These are phyloP conservation scores for Drosophila nannoptera DNA, from an alignment of 1,140 invertebrate species.

Conservation along the genomic window DNA sequence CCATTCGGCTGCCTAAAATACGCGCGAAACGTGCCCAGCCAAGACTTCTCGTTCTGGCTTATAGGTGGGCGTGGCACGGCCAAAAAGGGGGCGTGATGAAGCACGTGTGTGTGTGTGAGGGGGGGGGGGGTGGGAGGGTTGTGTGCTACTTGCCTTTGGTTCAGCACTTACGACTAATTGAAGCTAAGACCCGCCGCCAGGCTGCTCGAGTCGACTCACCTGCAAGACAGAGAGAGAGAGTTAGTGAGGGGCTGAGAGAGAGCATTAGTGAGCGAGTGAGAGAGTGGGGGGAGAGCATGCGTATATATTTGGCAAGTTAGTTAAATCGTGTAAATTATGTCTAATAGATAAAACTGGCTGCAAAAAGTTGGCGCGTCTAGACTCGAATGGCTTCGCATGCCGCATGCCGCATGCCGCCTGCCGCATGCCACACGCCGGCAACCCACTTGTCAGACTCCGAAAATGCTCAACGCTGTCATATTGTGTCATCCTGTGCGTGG, in stretches of 20 bases:
- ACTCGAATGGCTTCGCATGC: conserved; percentile 19
- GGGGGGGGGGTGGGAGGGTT: background rate
- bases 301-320: conserved; percentile 47
- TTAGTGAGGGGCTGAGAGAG: conserved; percentile 16
- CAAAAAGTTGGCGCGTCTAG: conserved; percentile 54
- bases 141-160: conserved; percentile 18
- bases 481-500: conserved; percentile 16
- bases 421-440: background rate
- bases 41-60: conserved; percentile 7
- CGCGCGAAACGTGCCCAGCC: conserved; percentile 39
- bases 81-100: background rate
- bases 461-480: conserved; percentile 26
- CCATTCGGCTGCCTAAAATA: conserved; percentile 37
- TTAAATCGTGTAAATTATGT: conserved; percentile 75
- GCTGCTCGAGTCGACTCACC: conserved; percentile 52
- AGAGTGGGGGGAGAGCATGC: background rate
- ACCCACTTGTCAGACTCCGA: conserved; percentile 12
- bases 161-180: conserved; percentile 74
- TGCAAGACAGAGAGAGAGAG: conserved; percentile 47
- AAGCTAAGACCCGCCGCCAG: conserved; percentile 50
- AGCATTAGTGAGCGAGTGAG: background rate
- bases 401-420: conserved; percentile 1
- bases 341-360: conserved; percentile 64
- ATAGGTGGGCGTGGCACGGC: conserved; percentile 2
- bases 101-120: no score